phyloP scores from a whole-genome alignment of 1,140 invertebrate genomes.

The Mactra quadrangularis region DNA sequence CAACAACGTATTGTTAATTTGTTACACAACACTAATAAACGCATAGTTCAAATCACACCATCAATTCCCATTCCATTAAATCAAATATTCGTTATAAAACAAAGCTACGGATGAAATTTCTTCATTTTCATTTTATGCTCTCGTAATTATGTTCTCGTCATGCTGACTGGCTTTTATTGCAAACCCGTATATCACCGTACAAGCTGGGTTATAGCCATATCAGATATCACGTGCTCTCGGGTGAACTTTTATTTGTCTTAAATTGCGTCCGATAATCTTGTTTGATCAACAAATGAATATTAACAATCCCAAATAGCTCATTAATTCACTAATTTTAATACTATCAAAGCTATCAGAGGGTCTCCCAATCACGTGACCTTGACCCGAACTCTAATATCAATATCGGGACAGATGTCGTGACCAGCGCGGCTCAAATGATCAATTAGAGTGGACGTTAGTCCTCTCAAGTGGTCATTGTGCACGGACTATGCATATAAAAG shows the following conservation, averaged over 20 bases:
- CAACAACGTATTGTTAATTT: no score
- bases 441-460: slow-evolving; percentile 30
- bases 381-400: slow-evolving; percentile 14
- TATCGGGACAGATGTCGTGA: slow-evolving; percentile 8
- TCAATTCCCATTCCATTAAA: no score
- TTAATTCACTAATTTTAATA: slow-evolving; percentile 27
- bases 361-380: slow-evolving; percentile 18
- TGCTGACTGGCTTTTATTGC: no score
- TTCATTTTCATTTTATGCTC: no score
- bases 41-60: no score
- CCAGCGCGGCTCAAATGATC: slow-evolving; percentile 18
- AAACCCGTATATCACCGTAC: no score
- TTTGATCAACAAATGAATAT: slow-evolving; percentile 36
- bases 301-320: slow-evolving; percentile 12
- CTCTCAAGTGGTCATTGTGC: slow-evolving; percentile 23
- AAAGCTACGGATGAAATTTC: no score
- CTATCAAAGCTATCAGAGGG: slow-evolving; percentile 2
- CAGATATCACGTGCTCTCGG: no score
- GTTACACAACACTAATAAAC: no score
- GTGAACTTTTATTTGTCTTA: slow-evolving; percentile 22
- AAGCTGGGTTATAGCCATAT: no score
- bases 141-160: no score
- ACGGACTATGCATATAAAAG: slow-evolving; percentile 19
- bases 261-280: background rate
- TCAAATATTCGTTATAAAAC: no score